Base-by-base conservation (phyloP, 2,113 vertebrate species). In the Bos taurus region DNA sequence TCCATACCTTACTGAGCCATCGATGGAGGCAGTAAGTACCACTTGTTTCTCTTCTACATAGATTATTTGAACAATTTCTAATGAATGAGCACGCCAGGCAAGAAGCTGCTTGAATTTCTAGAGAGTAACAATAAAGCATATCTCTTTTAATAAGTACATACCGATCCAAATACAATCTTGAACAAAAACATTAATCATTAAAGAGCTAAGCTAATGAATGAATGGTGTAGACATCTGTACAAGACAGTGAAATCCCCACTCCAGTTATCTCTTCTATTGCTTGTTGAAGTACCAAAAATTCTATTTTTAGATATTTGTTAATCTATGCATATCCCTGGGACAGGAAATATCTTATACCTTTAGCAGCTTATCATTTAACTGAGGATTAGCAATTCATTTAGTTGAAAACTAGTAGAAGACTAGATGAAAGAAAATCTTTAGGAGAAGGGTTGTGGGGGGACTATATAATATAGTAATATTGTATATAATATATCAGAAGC, bases 91-190 rank as follows among this genome's bases (percentile, higher is more conserved):
- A 48, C 93, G 98, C 98, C 99, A 99, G 93, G 95, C 98, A 64
- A 99, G 96, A 40, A 99, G 93, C 88, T 99, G 98, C 95, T 98
- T 99, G 96, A 99, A 77, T 97, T 98, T 84, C 98, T 99, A 95
- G 93, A 88, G 6, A 30, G 23, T 81, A 94, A 97, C 80, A 85
- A 30, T 30, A 80, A 97, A 87, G 60, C 40, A 48, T 10, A 77
- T 4, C 15, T 8, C 13, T 56, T 92, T 46, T 50, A 52, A 56
- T 77, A 89, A 95, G 50, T 60, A 43, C 40, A 5, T 60, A 56
- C 40, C 74, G 30, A 62, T 80, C 7, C 48, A 80, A 95, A 87
- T 60, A 57, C 33, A 89, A 30, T 30, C 82, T 92, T 57, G 33
- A 92, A 40, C 64, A 83, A 97, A 80, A 94, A 77, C 23, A 30